Evolutionary conservation across 92 coral and sea anemone genomes (phyloP), one percentile per base, ranked within the genome.

Genomic region (Epizoanthus scotinus): DNA sequence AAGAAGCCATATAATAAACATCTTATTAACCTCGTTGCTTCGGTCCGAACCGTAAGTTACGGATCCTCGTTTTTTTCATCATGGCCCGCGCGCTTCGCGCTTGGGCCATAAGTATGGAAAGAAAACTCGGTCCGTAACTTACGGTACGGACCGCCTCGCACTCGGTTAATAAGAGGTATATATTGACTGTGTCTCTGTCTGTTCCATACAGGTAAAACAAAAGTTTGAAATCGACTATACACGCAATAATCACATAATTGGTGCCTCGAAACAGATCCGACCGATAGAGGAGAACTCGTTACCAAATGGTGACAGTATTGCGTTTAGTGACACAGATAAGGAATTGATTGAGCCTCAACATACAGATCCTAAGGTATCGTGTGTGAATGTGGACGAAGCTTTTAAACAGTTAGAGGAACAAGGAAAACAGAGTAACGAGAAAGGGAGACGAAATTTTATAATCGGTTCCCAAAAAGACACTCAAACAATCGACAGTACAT

Each of bases 171-270:
- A n/a, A n/a, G n/a, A n/a, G n/a, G n/a, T n/a, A n/a, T n/a, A n/a
- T n/a, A n/a, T n/a, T 47, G 17, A 9, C 14, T 47, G 52, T 13
- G 12, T 47, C 52, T 12, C 52, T 47, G 52, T 47, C 52, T 13
- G 52, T 47, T 10, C 52, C 52, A 47, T 47, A 74, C 65, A 74
- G 80, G 81, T 75, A 26, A 28, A 20, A 9, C 67, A 59, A 14
- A 53, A 34, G 47, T 34, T 31, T 18, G n/a, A 73, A 2, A 53
- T n/a, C 52, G 53, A 73, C 22, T 58, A 58, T 36, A 21, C 55
- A 24, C 68, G 42, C 19, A 75, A 49, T 15, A 36, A 31, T 56
- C 38, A 38, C 20, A 59, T 54, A 34, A 40, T 29, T 47, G 17
- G 2, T 3, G 21, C 20, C 36, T 36, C 57, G 55, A 31, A 25